Evolutionary conservation across 2,113 vertebrate species (phyloP), one percentile per base, ranked within the genome.

Genomic region (Eupsittula cactorum): DNA sequence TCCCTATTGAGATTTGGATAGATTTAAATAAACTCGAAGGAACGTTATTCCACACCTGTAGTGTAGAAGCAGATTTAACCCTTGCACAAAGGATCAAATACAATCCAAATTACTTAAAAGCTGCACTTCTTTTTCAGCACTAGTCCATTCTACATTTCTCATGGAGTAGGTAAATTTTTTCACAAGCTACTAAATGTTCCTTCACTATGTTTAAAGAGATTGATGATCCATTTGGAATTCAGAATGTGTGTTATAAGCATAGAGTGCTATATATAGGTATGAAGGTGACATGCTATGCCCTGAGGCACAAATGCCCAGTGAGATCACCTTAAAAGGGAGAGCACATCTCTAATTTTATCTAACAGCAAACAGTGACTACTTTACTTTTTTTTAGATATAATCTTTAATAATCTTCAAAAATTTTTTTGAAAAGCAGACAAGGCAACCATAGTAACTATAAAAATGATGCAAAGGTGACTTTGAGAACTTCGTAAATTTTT

Each of bases 391-490:
- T 86, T 35, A 88, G 90, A 95, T 95, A 94, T 18, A n/a, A 97
- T 96, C 92, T 95, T 90, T 91, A 94, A 96, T 95, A 92, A 92
- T 90, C 84, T 90, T 90, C 2, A 0, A 75, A 60, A 86, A 68
- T 86, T 95, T 94, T 94, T 94, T 82, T 91, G 82, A 88, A 69
- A 94, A 92, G 64, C 75, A 60, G 52, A 39, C 64, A 86, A 82
- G 44, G 70, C 37, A 95, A 86, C 75, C 73, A 92, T 78, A 78
- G 90, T 50, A 90, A 97, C 92, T 81, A 83, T 39, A 90, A 92
- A 87, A 96, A 96, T 82, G 42, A 75, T 71, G 62, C 2, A 65
- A 95, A 97, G 95, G 92, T 96, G 95, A 96, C 93, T 95, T 96
- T 96, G 82, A 60, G 90, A 93, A 81, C 73, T 84, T 35, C 16